phyloP scores from a whole-genome alignment of 2,888 invertebrate genomes.

The Eretmocerus hayati region DNA sequence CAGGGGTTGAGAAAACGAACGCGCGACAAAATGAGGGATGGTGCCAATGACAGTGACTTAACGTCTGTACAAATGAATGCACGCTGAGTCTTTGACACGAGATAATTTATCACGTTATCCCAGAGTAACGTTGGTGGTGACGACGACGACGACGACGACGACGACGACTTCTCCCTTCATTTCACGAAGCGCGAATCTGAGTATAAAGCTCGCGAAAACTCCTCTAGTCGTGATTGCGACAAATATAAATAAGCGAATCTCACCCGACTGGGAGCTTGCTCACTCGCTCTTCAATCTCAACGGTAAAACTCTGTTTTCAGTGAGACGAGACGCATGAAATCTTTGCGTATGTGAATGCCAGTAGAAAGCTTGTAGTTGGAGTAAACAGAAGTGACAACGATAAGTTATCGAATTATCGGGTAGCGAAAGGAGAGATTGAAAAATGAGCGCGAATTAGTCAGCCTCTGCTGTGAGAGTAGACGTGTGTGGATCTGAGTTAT shows the following conservation, averaged over 20 bases:
- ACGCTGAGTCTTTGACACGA: constrained; percentile 41
- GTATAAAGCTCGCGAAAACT: background rate
- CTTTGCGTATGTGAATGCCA: too few species aligned
- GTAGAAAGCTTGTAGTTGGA: too few species aligned
- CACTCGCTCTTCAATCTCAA: constrained; percentile 16
- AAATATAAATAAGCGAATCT: constrained; percentile 46
- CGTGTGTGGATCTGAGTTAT: too few species aligned
- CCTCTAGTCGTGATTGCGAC: constrained; percentile 22
- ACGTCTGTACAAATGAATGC: constrained; percentile 45
- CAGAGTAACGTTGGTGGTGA: too few species aligned
- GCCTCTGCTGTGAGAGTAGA: too few species aligned
- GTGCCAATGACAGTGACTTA: constrained; percentile 43
- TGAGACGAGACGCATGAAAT: too few species aligned
- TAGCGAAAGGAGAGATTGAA: constrained; percentile 28
- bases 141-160: too few species aligned
- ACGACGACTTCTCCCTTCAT: constrained; percentile 9
- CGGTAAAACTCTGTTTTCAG: background rate
- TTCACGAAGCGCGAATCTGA: constrained; percentile 27
- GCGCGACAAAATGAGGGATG: constrained; percentile 39
- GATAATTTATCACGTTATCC: constrained; percentile 40
- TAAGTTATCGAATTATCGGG: constrained; percentile 36
- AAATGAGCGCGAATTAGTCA: constrained; percentile 9
- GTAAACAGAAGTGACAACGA: constrained; percentile 7
- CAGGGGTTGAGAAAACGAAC: background rate
- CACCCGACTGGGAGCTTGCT: constrained; percentile 23